A percentile compares a stretch with the other conserved stretches of the same genome.
Conservation (phyloP, 2,888 invertebrate species). For the Cryptus viduatorius region DNA sequence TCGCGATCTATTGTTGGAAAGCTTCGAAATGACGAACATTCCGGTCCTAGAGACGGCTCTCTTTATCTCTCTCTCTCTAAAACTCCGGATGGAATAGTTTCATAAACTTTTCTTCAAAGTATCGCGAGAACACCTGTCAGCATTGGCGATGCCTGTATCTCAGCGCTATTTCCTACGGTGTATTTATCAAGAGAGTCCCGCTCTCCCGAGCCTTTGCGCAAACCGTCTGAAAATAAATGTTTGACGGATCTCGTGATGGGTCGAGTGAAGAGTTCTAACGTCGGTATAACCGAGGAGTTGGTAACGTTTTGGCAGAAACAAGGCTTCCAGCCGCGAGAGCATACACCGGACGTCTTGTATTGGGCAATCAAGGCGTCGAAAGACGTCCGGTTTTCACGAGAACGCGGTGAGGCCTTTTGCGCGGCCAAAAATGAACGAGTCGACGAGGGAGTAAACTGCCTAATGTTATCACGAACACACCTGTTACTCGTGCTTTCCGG, state of each 20-base stretch:
- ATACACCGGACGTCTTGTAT: constrained; percentile 47
- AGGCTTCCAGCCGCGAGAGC: constrained; percentile 1
- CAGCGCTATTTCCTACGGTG: constrained; percentile 17
- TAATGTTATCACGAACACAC: constrained; percentile 64
- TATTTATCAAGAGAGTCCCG: constrained; percentile 45
- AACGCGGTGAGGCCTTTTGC: constrained; percentile 14
- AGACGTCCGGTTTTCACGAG: constrained; percentile 51
- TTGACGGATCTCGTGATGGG: constrained; percentile 47
- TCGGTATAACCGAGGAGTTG: constrained; percentile 14
- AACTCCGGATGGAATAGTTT: constrained; percentile 37
- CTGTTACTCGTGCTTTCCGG: constrained; percentile 51
- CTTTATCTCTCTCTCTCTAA: no score
- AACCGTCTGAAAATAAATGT: constrained; percentile 62
- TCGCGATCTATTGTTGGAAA: constrained; percentile 48
- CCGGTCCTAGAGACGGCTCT: constrained; percentile 20
- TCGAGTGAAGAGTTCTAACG: constrained; percentile 22
- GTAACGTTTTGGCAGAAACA: constrained; percentile 22
- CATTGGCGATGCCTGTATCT: constrained; percentile 20
- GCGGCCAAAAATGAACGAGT: constrained; percentile 8
- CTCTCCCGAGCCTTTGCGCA: not conserved
- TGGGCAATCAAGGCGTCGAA: constrained; percentile 57
- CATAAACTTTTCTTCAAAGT: constrained; percentile 61
- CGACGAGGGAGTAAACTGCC: not conserved
- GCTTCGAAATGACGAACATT: constrained; percentile 32
- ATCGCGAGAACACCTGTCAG: constrained; percentile 64